These are phyloP conservation scores for Apodemus speciosus DNA, from an alignment of 2,113 vertebrate genomes.

Conservation along the genomic window DNA sequence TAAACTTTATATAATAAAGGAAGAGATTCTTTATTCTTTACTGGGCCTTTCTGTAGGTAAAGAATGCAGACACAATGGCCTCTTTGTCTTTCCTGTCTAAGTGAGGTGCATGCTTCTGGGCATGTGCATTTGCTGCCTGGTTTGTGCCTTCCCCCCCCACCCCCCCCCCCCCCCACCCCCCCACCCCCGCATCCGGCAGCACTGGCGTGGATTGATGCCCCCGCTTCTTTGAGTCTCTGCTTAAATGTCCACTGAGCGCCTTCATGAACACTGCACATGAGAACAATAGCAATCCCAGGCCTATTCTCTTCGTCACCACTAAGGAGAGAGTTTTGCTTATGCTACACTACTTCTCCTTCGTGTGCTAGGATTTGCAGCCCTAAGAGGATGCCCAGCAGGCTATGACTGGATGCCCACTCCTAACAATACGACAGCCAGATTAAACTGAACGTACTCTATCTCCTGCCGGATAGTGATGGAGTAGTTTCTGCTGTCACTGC, in stretches of 20 bases:
- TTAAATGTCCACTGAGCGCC: slow-evolving; percentile 30
- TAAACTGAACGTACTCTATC: slow-evolving; percentile 73
- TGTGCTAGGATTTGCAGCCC: slow-evolving; percentile 23
- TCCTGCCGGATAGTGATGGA: slow-evolving; percentile 78
- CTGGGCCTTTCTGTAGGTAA: background rate
- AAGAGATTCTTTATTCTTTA: background rate
- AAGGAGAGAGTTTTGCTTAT: background rate
- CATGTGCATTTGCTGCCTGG: background rate
- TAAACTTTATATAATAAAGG: background rate
- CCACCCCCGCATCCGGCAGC: too few species aligned
- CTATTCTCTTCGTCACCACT: background rate
- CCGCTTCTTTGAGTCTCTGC: background rate
- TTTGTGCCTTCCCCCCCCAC: too few species aligned
- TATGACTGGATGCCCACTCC: background rate
- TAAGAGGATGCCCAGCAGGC: background rate
- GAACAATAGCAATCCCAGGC: background rate
- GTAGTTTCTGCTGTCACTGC: slow-evolving; percentile 80
- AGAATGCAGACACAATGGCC: background rate
- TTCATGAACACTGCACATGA: background rate
- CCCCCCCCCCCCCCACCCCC: background rate
- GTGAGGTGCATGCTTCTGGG: background rate
- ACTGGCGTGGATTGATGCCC: background rate
- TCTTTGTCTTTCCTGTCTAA: slow-evolving; percentile 34
- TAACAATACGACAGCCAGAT: background rate
- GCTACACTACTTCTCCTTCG: background rate